Evolutionary conservation across 2,113 vertebrate genomes (phyloP).

Genomic region (Talpa occidentalis): DNA sequence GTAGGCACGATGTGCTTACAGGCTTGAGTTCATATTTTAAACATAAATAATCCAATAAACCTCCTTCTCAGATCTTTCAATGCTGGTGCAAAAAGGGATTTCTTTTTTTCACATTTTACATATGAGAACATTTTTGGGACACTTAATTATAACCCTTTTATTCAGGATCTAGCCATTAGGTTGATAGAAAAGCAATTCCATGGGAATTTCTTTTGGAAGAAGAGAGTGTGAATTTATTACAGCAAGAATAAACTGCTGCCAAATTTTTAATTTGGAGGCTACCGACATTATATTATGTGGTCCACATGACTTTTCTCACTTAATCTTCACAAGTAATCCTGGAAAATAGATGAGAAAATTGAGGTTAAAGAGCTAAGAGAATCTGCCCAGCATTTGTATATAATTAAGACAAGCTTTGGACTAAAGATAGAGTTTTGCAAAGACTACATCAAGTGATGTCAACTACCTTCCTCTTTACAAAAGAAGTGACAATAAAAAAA

Average conservation of each 20-base stretch:
- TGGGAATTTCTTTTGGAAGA: background rate
- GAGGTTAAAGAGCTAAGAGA: background rate
- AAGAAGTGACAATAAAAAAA: background rate
- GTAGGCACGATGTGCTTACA: background rate
- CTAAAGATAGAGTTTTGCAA: background rate
- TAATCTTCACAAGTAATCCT: background rate
- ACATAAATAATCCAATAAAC: background rate
- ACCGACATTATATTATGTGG: background rate
- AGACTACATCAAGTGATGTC: background rate
- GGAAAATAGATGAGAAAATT: background rate
- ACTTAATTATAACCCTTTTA: background rate
- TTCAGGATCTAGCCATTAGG: conserved; percentile 6
- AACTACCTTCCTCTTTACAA: background rate
- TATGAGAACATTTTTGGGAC: background rate
- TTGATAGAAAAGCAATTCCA: background rate
- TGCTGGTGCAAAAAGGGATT: background rate
- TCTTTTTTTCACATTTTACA: background rate
- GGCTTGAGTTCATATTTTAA: background rate
- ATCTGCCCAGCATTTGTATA: background rate
- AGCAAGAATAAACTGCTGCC: background rate
- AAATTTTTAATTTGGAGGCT: background rate
- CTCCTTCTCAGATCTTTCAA: background rate
- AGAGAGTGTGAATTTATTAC: conserved; percentile 1
- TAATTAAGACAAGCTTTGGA: background rate
- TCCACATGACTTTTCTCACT: background rate